These are phyloP conservation scores for Plemyria rubiginata DNA, from an alignment of 2,888 invertebrate genomes.

Conservation along the genomic window DNA sequence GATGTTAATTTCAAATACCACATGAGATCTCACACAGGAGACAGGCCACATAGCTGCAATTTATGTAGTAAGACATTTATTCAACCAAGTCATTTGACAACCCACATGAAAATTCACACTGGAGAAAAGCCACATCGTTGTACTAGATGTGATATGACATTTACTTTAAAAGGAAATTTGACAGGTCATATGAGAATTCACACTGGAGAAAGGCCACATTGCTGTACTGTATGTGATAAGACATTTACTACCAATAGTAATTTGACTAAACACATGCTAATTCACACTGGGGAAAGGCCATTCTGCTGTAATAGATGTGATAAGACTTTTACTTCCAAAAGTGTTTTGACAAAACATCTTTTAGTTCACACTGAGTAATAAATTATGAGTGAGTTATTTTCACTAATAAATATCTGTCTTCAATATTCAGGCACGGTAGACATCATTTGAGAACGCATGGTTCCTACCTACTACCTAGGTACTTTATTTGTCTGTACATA, in stretches of 20 bases:
- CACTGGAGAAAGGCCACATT: not conserved
- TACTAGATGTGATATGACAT: not conserved
- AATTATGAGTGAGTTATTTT: not conserved
- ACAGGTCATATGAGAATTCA: not conserved
- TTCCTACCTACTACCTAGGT: too few relatives aligned
- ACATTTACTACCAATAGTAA: conserved; percentile 1
- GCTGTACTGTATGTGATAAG: not conserved
- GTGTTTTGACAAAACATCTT: not conserved
- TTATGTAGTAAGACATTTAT: not conserved
- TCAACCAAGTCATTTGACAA: not conserved
- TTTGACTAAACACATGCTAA: not conserved
- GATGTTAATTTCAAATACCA: not conserved
- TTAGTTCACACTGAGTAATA: not conserved
- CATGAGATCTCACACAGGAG: not conserved
- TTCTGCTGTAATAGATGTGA: conserved; percentile 5
- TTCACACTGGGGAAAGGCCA: not conserved
- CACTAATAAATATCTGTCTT: too few relatives aligned
- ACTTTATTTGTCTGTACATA: too few relatives aligned
- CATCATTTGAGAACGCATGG: too few relatives aligned
- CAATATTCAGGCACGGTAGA: too few relatives aligned
- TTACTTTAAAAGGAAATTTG: conserved; percentile 1
- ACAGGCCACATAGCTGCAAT: not conserved
- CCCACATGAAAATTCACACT: not conserved
- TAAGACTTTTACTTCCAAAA: not conserved
- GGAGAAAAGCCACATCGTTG: not conserved